Base-by-base conservation (phyloP, 2,888 invertebrate genomes). In the Chirona hameri region DNA sequence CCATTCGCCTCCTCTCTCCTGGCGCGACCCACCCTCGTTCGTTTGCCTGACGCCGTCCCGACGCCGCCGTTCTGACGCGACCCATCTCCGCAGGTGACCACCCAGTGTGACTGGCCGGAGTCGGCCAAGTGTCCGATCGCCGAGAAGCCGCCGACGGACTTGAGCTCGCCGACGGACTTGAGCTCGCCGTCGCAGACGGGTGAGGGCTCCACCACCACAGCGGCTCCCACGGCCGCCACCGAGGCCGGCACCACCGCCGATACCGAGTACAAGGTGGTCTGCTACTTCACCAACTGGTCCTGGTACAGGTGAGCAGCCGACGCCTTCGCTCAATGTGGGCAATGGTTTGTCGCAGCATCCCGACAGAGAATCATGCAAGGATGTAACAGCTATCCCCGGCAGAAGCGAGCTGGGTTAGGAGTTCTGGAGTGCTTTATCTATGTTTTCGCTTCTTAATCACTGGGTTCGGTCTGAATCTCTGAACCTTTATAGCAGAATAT, bases 211-310 rank as follows among this genome's bases (percentile, higher is more conserved):
- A 82, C 72, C 76, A 82, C 81, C 83, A 87, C 48, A 85, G 86
- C 31, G 24, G 83, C 80, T 82, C 83, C 83, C 69, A 84, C 81
- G 76, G 86, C 84, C n/a, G 27, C 39, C 76, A 76, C 76, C 5
- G 76, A 76, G 46, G 46, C 52, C 27, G 82, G 82, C 31, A 79
- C 55, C 24, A 7, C 81, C 39, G n/a, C 27, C 57, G 57, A 82
- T 39, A 79, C 82, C 60, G 21, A 48, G 48, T 95, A 91, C 86
- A 96, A 95, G 89, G 92, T 95, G 0, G 92, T 94, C n/a, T 95
- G 95, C 87, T 95, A 95, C 87, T 94, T 94, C 86, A 95, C 94
- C 3, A 95, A 94, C 87, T 95, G 95, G 95, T 94, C 95, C 0
- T 93, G 92, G 91, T 95, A 94, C 87, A 91, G 95, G 80, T 80